Evolutionary conservation across 2,888 invertebrate genomes (phyloP), one percentile per base, ranked within the genome.

Genomic region (Nomada hirtipes): DNA sequence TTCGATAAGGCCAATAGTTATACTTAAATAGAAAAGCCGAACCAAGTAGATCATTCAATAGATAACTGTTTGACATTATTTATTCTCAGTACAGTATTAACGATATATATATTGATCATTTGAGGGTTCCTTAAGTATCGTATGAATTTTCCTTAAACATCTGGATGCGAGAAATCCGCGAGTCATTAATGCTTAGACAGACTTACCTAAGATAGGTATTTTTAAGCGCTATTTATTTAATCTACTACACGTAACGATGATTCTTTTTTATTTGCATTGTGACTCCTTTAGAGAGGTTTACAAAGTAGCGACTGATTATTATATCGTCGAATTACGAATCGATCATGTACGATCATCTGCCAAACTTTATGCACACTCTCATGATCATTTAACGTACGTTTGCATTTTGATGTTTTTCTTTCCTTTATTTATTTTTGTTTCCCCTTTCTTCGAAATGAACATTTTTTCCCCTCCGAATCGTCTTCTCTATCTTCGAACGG

Each of bases 151-250:
- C 61, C 64, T 26, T 13, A 11, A 20, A 74, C 64, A 74, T 53
- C 53, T 60, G 52, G 64, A 73, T 59, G 15, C 59, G 67, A 79
- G 55, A 61, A 75, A 65, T 50, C 36, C 64, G 70, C 71, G 73
- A 81, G 70, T 79, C 71, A 82, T 59, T 79, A 65, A 60, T 78
- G 78, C 64, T 82, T 79, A 69, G 65, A 74, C 77, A 53, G 73
- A 87, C 68, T 77, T 85, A 84, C 76, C 79, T 80, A 84, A 87
- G 78, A 82, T 87, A 85, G 85, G 76, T 85, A 82, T 71, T 79
- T 73, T 82, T 86, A 86, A 78, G 69, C 65, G 63, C 59, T 89
- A 89, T 89, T 88, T 88, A 88, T 88, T 89, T 80, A 77, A 87
- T 85, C 65, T 82, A 63, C 76, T 75, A 57, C 78, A 55, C 76